Evolutionary conservation across 2,113 vertebrate genomes (phyloP).

Genomic region (Oreochromis aureus): DNA sequence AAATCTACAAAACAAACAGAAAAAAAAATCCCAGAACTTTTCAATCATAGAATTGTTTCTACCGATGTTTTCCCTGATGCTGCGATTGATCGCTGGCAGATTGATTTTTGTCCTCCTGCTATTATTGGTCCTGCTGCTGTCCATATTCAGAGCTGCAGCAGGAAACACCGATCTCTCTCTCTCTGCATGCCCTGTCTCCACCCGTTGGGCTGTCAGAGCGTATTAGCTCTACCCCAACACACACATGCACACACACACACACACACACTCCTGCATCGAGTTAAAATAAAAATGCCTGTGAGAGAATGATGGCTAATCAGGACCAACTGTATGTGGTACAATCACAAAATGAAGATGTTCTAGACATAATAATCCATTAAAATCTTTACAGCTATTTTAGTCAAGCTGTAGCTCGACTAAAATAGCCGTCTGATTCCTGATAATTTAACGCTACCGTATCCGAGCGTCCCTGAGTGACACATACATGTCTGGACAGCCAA

Average conservation of each 20-base stretch:
- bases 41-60: background rate
- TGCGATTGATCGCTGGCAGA: background rate
- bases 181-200: background rate
- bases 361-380: background rate
- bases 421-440: background rate
- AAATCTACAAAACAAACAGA: background rate
- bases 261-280: background rate
- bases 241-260: background rate
- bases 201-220: slow-evolving; percentile 37
- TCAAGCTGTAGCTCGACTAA: background rate
- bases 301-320: background rate
- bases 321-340: background rate
- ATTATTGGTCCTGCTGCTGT: background rate
- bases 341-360: background rate
- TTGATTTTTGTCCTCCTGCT: background rate
- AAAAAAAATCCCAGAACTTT: background rate
- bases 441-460: background rate
- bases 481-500: background rate
- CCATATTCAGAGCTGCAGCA: background rate
- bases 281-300: slow-evolving; percentile 1
- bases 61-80: background rate
- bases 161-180: background rate
- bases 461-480: background rate
- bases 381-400: background rate
- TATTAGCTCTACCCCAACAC: slow-evolving; percentile 42